These are phyloP conservation scores for Dioctria linearis DNA, from an alignment of 2,888 invertebrate genomes.

Conservation along the genomic window DNA sequence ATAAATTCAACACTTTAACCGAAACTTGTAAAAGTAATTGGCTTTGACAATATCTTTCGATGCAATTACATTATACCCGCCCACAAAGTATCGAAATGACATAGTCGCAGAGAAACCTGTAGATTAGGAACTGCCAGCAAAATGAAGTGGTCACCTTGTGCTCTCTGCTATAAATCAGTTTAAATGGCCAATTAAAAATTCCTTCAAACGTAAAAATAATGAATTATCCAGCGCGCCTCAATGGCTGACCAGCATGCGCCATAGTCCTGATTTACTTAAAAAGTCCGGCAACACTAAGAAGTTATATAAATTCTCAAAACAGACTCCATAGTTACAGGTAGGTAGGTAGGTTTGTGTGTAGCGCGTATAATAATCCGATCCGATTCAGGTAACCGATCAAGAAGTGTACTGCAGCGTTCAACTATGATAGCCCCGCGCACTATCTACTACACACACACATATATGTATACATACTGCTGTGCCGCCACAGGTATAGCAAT, in stretches of 20 bases:
- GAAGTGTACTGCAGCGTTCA: neutral
- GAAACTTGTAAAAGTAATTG: conserved; percentile 32
- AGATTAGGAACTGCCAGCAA: conserved; percentile 31
- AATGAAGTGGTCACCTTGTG: conserved; percentile 39
- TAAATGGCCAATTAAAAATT: conserved; percentile 52
- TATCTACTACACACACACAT: too few species aligned
- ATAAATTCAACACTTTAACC: neutral
- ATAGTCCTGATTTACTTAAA: neutral
- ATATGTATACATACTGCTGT: neutral
- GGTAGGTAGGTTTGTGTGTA: too few species aligned
- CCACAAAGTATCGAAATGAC: conserved; percentile 22
- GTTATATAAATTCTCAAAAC: conserved; percentile 36
- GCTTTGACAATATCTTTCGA: conserved; percentile 18
- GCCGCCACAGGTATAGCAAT: neutral
- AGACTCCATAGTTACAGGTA: neutral
- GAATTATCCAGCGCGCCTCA: conserved; percentile 39
- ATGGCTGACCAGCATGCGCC: conserved; percentile 13
- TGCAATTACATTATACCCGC: neutral
- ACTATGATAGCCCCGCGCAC: too few species aligned
- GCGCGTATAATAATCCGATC: conserved; percentile 7
- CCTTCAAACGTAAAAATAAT: conserved; percentile 38
- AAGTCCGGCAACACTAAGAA: neutral
- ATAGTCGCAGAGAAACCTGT: conserved; percentile 17
- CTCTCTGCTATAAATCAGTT: conserved; percentile 50
- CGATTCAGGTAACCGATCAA: conserved; percentile 31